Evolutionary conservation across 2,888 invertebrate genomes (phyloP).

Genomic region (Lucinisca nassula): DNA sequence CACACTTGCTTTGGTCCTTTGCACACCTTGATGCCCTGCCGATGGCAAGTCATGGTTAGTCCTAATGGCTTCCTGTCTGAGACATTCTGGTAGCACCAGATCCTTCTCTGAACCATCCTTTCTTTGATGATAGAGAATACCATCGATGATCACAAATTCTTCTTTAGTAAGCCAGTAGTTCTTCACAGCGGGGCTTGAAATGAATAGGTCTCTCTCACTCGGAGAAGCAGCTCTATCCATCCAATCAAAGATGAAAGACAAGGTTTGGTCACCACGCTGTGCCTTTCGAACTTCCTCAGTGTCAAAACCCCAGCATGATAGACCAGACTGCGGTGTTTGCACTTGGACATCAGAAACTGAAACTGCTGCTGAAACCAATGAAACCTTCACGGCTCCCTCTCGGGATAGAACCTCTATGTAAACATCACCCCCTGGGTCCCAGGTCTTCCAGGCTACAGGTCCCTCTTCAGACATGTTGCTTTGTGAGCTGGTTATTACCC

Average conservation of each 20-base stretch:
- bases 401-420: too few species aligned
- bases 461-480: too few species aligned
- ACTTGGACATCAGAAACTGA: neutral
- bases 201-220: neutral
- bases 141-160: neutral
- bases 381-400: too few species aligned
- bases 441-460: too few species aligned
- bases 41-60: slow-evolving; percentile 35
- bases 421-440: too few species aligned
- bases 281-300: neutral
- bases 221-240: neutral
- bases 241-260: neutral
- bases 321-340: neutral
- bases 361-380: too few species aligned
- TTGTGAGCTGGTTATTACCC: too few species aligned
- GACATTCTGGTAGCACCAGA: neutral
- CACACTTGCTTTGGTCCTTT: neutral
- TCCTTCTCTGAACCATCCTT: neutral
- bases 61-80: neutral
- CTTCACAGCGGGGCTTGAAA: neutral
- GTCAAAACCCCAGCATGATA: neutral
- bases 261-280: neutral
- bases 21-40: slow-evolving; percentile 42
- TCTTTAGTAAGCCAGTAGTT: neutral
- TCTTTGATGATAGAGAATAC: neutral